Base-by-base conservation (phyloP, 2,888 invertebrate species). In the Sisyra nigra region DNA sequence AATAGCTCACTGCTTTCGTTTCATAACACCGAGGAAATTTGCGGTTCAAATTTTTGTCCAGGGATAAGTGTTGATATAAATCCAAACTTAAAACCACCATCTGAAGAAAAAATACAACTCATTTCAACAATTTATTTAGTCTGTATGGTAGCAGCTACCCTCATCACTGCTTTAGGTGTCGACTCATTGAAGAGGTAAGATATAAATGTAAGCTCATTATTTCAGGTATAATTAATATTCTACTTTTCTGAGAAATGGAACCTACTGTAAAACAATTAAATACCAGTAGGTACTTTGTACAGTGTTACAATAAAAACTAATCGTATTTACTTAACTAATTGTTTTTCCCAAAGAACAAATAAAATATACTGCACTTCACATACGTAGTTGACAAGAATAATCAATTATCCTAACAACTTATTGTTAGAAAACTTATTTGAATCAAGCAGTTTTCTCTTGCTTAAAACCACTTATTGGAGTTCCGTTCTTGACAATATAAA, bases 81-180 rank as follows among this genome's bases (percentile, higher is more conserved):
- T 56, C 71, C 75, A 0, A 83, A 83, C 57, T 61, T 88, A 42
- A 66, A 71, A 45, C 77, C 80, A 8, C 89, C 89, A 0, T 72
- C 80, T 1, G 62, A 72, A 0, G 63, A 72, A 34, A 80, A 86
- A 65, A 80, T 89, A 45, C 78, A 83, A 54, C 66, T 81, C 44
- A 77, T 91, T 47, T 75, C 82, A 7, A 81, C 84, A 10, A 82
- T 88, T 47, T 92, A 85, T 61, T 64, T 91, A 5, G 74, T 71
- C 0, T 89, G 87, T 54, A 87, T 89, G 72, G 63, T 77, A 0
- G 57, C 68, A 0, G 91, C 91, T 0, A 76, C 80, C 11, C 50
- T 84, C 6, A 69, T 88, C 41, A 77, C 92, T 3, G 71, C 76
- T 1, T 60, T 86, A 29, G 80, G 86, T 14, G 81, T 93, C 1